Conservation (phyloP, 2,113 vertebrate genomes). For the Centropus unirufus region DNA sequence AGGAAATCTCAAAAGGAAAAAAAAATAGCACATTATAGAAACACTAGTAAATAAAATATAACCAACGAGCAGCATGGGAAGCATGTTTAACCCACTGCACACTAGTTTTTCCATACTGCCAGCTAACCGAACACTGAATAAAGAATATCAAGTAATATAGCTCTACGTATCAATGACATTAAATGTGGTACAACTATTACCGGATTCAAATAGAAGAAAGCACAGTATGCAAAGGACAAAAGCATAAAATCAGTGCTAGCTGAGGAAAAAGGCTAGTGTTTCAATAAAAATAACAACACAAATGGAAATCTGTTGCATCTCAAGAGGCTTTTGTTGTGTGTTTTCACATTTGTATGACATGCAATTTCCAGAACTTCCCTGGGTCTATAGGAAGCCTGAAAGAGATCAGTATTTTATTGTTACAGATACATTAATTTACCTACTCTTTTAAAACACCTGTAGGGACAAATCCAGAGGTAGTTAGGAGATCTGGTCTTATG, state of each 20-base stretch:
- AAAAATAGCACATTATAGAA: not conserved
- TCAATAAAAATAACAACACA: not conserved
- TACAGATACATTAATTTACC: not conserved
- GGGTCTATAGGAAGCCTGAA: not conserved
- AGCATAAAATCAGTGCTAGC: not conserved
- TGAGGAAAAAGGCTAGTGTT: not conserved
- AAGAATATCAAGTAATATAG: not conserved
- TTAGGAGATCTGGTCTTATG: not conserved
- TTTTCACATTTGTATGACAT: not conserved
- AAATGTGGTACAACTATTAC: not conserved
- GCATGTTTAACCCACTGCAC: constrained; percentile 10
- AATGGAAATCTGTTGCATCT: not conserved
- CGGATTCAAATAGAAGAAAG: not conserved
- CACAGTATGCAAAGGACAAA: accelerated
- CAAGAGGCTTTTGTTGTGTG: not conserved
- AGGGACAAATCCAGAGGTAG: not conserved
- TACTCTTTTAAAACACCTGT: not conserved
- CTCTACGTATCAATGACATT: not conserved
- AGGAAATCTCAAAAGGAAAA: constrained; percentile 48
- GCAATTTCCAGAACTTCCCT: not conserved
- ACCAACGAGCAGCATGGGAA: constrained; percentile 12
- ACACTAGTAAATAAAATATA: constrained; percentile 57
- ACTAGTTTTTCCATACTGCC: not conserved
- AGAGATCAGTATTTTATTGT: not conserved
- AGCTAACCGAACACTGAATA: not conserved